A percentile compares a stretch with the other conserved stretches of the same genome.
Evolutionary conservation across 2,113 vertebrate genomes (phyloP).

Genomic region (Gadus macrocephalus): DNA sequence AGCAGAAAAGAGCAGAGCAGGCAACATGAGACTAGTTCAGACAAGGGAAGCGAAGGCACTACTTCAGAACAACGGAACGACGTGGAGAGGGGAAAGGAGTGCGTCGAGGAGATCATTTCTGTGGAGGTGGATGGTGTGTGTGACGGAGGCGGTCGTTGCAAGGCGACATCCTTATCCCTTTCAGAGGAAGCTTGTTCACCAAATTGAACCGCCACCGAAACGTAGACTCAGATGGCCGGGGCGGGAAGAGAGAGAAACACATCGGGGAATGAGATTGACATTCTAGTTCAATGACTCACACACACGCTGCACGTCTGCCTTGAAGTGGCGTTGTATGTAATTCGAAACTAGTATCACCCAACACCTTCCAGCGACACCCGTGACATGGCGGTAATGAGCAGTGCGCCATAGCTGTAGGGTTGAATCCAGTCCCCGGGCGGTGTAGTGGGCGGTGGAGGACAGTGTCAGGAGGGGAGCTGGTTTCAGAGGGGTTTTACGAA

Average conservation of each 20-base stretch:
- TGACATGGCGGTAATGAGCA: constrained; percentile 48
- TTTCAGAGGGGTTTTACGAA: too few species aligned
- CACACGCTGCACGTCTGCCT: constrained; percentile 35
- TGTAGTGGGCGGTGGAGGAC: constrained; percentile 17
- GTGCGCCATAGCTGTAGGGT: constrained; percentile 35
- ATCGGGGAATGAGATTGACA: constrained; percentile 11
- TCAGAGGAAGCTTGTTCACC: constrained; percentile 34
- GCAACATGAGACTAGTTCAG: too few species aligned
- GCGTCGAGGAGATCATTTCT: background rate
- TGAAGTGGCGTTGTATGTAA: constrained; percentile 44
- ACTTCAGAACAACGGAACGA: background rate
- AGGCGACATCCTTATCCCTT: background rate
- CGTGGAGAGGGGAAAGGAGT: background rate
- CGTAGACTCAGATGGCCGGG: too few species aligned
- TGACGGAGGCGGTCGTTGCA: too few species aligned
- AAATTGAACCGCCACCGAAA: background rate
- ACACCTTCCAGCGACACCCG: constrained; percentile 28
- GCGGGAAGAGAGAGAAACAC: too few species aligned
- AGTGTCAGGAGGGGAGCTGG: background rate
- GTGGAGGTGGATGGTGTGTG: too few species aligned
- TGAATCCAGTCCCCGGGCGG: constrained; percentile 40
- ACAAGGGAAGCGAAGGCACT: background rate
- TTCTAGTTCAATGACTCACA: constrained; percentile 39
- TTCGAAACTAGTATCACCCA: constrained; percentile 48
- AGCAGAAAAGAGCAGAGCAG: background rate